A percentile compares a stretch with the other conserved stretches of the same genome.
Conservation (phyloP, 2,113 vertebrate species). For the Struthio camelus region DNA sequence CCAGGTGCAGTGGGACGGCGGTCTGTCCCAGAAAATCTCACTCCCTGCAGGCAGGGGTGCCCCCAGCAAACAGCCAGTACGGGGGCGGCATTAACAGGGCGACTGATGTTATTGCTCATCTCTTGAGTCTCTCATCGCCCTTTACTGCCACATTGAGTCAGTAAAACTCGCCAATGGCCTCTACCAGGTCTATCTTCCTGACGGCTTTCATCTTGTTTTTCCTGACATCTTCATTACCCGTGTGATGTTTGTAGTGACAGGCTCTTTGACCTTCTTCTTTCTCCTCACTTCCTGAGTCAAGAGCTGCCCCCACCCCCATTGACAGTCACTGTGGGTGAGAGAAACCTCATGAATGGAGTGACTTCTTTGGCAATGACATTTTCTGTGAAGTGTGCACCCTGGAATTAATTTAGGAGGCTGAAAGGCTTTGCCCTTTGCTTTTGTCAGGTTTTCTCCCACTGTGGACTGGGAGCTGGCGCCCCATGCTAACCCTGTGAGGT, state of each 20-base stretch:
- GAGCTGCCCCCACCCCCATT: conserved; percentile 21
- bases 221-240: background rate
- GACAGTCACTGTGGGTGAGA: conserved; percentile 14
- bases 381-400: background rate
- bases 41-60: background rate
- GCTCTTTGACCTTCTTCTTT: background rate
- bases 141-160: background rate
- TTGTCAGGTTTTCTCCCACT: background rate
- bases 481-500: accelerated
- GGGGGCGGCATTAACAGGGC: background rate
- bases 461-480: background rate
- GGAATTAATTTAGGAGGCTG: background rate
- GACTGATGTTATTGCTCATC: background rate
- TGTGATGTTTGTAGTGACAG: background rate
- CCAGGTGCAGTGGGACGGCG: accelerated
- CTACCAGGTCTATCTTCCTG: background rate
- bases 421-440: background rate
- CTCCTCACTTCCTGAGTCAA: conserved; percentile 41
- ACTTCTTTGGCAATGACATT: conserved; percentile 15
- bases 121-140: background rate
- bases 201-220: background rate
- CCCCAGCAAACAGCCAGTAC: accelerated
- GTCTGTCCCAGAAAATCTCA: background rate
- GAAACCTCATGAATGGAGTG: conserved; percentile 15
- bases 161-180: background rate